Evolutionary conservation across 2,888 invertebrate species (phyloP).

Genomic region (Epistrophe eligans): DNA sequence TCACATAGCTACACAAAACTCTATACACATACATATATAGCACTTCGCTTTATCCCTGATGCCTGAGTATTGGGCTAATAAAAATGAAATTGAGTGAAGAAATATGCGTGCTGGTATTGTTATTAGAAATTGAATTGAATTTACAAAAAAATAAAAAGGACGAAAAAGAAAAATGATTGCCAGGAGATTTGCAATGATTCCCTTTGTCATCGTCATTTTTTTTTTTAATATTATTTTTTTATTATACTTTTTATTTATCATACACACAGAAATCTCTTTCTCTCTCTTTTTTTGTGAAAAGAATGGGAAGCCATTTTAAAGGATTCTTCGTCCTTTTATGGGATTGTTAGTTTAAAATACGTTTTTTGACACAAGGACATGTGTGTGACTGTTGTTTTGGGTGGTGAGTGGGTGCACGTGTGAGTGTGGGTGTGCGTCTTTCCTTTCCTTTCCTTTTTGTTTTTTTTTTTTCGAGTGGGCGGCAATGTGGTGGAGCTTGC

Average conservation of each 20-base stretch:
- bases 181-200: constrained; percentile 65
- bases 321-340: constrained; percentile 40
- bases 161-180: constrained; percentile 48
- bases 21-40: no score
- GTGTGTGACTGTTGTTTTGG: constrained; percentile 8
- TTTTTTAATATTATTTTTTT: constrained; percentile 36
- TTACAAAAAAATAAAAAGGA: constrained; percentile 48
- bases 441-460: not conserved
- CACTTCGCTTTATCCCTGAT: not conserved
- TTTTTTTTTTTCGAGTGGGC: constrained; percentile 16
- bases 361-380: constrained; percentile 43
- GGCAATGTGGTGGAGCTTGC: not conserved
- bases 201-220: constrained; percentile 59
- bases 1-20: not conserved
- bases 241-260: constrained; percentile 16
- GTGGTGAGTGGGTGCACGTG: not conserved
- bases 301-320: constrained; percentile 36
- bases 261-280: not conserved
- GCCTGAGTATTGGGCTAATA: constrained; percentile 61
- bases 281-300: not conserved
- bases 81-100: constrained; percentile 75
- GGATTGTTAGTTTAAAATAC: constrained; percentile 65
- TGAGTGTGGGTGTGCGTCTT: not conserved
- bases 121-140: constrained; percentile 75
- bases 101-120: constrained; percentile 71